Conservation (phyloP, 2,113 vertebrate genomes). For the Semnornis frantzii region DNA sequence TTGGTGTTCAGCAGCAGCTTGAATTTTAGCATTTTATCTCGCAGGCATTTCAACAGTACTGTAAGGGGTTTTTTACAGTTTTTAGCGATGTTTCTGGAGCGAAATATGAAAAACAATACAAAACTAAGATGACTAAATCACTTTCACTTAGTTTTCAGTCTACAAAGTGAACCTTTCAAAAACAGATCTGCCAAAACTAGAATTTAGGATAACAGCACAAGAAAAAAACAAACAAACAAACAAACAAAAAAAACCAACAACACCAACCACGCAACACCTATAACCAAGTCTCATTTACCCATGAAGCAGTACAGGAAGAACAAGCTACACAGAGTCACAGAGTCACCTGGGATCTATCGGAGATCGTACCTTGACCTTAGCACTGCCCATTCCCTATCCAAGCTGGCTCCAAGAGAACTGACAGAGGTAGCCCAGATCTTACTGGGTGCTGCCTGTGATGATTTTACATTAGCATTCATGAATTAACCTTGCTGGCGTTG, state of each 20-base stretch:
- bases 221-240: too few species aligned
- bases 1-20: background rate
- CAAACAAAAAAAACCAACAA: background rate
- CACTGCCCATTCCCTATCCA: background rate
- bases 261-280: background rate
- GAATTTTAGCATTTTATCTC: background rate
- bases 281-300: background rate
- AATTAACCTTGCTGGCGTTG: background rate
- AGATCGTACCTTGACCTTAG: background rate
- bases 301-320: background rate
- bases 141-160: background rate
- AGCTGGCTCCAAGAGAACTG: fast-evolving
- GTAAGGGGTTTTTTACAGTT: background rate
- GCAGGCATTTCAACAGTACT: background rate
- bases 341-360: background rate
- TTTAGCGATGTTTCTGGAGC: background rate
- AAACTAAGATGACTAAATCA: background rate
- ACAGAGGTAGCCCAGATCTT: background rate
- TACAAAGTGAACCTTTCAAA: background rate
- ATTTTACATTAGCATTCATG: background rate
- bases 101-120: background rate
- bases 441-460: background rate
- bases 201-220: background rate
- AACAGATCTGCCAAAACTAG: background rate
- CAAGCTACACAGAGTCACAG: background rate